phyloP scores from a whole-genome alignment of 1,140 invertebrate genomes.

The Bombus waltoni region DNA sequence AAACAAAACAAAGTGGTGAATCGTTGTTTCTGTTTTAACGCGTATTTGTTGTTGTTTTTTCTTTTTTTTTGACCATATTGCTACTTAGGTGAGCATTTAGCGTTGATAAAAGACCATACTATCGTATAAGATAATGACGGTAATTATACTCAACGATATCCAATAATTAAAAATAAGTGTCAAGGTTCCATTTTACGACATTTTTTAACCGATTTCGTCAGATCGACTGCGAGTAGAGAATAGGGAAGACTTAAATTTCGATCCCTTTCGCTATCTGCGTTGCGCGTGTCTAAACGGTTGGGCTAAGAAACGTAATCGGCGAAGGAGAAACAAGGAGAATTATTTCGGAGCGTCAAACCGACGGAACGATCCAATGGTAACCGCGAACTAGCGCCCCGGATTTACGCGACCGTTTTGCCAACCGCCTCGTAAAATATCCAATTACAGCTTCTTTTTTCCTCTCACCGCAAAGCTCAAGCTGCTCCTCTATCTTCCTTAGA shows the following conservation, averaged over 20 bases:
- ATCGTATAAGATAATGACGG: too few species aligned
- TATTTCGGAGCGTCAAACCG: constrained; percentile 36
- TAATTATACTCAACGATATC: too few species aligned
- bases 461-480: too few species aligned
- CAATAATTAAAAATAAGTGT: too few species aligned
- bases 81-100: too few species aligned
- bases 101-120: too few species aligned
- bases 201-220: too few species aligned
- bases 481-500: background rate
- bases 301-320: constrained; percentile 19
- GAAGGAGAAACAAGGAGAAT: constrained; percentile 35
- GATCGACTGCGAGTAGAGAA: background rate
- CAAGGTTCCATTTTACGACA: too few species aligned
- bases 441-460: constrained; percentile 18
- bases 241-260: background rate
- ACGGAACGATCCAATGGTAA: background rate
- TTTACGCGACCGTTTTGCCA: constrained; percentile 47
- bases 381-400: constrained; percentile 2
- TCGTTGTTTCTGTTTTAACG: too few species aligned
- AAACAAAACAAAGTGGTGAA: too few species aligned
- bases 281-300: background rate
- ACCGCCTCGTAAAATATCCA: constrained; percentile 56
- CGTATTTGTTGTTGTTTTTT: too few species aligned
- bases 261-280: background rate
- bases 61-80: too few species aligned